These are phyloP conservation scores for Zaprionus nigranus DNA, from an alignment of 1,140 invertebrate species.

Conservation along the genomic window DNA sequence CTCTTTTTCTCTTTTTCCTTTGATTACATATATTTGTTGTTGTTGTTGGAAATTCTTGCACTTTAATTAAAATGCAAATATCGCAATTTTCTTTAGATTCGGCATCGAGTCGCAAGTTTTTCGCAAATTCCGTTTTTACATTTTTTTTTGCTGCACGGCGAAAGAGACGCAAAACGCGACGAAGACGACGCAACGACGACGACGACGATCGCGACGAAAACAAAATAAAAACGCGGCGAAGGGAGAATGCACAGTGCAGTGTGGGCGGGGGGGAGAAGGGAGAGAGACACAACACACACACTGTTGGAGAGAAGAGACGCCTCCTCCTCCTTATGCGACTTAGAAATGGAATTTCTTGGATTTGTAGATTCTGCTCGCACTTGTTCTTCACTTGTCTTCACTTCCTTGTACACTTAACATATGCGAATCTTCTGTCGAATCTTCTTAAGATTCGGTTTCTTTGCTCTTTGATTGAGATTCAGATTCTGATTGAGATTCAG, in stretches of 20 bases:
- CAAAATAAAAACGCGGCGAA: slow-evolving; percentile 69
- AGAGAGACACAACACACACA: background rate
- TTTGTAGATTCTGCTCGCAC: slow-evolving; percentile 32
- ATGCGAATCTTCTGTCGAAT: slow-evolving; percentile 2
- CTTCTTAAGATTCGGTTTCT: slow-evolving; percentile 18
- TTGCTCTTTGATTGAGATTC: slow-evolving; percentile 9
- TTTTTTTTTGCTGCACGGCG: slow-evolving; percentile 38
- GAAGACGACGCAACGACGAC: background rate
- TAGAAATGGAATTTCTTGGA: slow-evolving; percentile 8
- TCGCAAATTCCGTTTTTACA: slow-evolving; percentile 39
- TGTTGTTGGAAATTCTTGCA: slow-evolving; percentile 51
- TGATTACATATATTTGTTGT: slow-evolving; percentile 56
- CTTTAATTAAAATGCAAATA: slow-evolving; percentile 55
- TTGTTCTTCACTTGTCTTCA: slow-evolving; percentile 43
- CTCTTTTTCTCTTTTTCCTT: slow-evolving; percentile 37
- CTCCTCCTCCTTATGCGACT: slow-evolving; percentile 4
- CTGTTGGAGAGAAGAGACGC: background rate
- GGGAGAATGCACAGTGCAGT: slow-evolving; percentile 4
- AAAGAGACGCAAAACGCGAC: slow-evolving; percentile 30
- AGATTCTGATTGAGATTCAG: slow-evolving; percentile 10
- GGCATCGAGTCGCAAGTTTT: slow-evolving; percentile 29
- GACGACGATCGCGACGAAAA: slow-evolving; percentile 48
- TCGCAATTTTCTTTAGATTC: slow-evolving; percentile 46
- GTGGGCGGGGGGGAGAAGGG: background rate
- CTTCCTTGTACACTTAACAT: slow-evolving; percentile 18